Conservation (phyloP, 2,797 vertebrate genomes). For the Rhabdomys pumilio region DNA sequence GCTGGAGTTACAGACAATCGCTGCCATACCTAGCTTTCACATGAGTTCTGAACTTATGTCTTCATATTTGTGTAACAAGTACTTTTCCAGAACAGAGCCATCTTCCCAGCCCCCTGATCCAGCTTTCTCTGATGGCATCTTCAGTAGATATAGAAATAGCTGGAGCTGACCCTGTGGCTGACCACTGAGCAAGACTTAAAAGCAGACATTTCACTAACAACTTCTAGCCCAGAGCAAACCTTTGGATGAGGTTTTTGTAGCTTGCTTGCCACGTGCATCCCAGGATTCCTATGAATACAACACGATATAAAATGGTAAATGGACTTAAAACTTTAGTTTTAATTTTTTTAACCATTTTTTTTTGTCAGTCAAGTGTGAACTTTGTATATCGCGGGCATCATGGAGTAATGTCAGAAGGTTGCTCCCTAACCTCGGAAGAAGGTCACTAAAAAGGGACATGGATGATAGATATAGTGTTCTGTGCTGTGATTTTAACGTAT, state of each 20-base stretch:
- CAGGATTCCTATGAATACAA: neutral
- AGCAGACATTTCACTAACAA: neutral
- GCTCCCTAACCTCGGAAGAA: neutral
- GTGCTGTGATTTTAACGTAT: neutral
- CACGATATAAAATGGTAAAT: neutral
- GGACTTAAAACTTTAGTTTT: neutral
- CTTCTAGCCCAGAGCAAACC: neutral
- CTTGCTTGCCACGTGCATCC: neutral
- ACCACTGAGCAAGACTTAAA: neutral
- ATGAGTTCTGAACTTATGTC: neutral
- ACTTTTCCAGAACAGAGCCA: neutral
- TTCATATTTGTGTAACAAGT: neutral
- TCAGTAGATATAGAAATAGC: neutral
- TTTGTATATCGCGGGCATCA: neutral
- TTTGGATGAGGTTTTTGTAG: neutral
- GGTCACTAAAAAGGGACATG: neutral
- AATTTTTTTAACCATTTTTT: no score
- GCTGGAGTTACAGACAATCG: neutral
- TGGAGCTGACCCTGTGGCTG: neutral
- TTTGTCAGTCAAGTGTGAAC: neutral
- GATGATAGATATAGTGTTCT: fast-evolving
- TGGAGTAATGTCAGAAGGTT: neutral
- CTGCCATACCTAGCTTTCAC: neutral
- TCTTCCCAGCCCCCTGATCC: neutral
- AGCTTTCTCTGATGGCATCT: neutral